A percentile compares a stretch with the other conserved stretches of the same genome.
phyloP scores from a whole-genome alignment of 2,888 invertebrate species.

The Vannuccia rotundouncinata region DNA sequence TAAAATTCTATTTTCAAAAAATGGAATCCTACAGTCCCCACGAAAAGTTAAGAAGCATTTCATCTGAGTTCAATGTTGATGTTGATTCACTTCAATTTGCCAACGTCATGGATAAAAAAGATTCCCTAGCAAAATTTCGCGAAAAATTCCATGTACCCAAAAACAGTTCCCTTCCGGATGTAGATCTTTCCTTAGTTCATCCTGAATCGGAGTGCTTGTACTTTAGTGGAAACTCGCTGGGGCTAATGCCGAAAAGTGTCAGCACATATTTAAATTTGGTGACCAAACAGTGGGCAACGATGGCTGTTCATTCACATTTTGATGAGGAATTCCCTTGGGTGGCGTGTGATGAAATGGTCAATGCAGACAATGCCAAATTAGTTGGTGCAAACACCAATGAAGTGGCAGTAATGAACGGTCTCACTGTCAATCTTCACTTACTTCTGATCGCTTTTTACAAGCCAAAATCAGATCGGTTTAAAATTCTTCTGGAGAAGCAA shows the following conservation, averaged over 20 bases:
- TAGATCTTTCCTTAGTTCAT: slow-evolving; percentile 45
- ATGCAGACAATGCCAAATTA: slow-evolving; percentile 51
- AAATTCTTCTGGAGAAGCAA: slow-evolving; percentile 60
- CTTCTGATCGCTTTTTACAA: slow-evolving; percentile 61
- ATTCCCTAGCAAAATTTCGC: not conserved
- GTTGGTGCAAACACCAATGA: slow-evolving; percentile 58
- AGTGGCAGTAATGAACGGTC: slow-evolving; percentile 60
- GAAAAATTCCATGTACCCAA: not conserved
- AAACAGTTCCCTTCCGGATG: not conserved
- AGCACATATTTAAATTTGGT: slow-evolving; percentile 55
- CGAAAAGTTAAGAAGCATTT: not conserved
- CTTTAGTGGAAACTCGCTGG: slow-evolving; percentile 61
- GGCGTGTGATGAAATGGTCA: slow-evolving; percentile 54
- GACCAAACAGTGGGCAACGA: slow-evolving; percentile 59
- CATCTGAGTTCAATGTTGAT: not conserved
- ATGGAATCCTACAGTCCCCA: too few species aligned
- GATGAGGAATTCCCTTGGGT: slow-evolving; percentile 57
- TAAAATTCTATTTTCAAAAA: too few species aligned
- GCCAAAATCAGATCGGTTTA: slow-evolving; percentile 58
- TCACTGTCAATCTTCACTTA: slow-evolving; percentile 61
- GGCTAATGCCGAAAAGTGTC: slow-evolving; percentile 59
- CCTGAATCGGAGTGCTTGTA: slow-evolving; percentile 59
- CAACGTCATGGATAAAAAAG: not conserved
- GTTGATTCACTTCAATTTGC: not conserved
- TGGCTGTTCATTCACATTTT: slow-evolving; percentile 54